Percentiles rank a stretch among this genome's conserved stretches.
These are phyloP conservation scores for Grammomys dolichurus DNA, from an alignment of 2,113 vertebrate genomes.

Conservation along the genomic window DNA sequence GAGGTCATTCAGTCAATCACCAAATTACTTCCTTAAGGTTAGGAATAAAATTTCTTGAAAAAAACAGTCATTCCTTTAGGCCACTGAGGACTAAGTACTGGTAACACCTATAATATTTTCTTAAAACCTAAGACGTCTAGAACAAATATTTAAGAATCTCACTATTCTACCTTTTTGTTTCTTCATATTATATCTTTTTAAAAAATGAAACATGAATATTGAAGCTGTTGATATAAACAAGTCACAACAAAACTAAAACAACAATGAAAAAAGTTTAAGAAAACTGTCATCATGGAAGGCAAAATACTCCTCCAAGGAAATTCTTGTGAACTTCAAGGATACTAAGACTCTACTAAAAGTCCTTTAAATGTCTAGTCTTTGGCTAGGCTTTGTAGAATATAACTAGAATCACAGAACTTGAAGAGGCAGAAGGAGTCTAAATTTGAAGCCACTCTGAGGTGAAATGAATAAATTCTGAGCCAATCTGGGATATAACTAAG, in stretches of 20 bases:
- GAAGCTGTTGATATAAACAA: constrained; percentile 35
- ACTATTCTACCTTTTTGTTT: not conserved
- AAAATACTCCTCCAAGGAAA: constrained; percentile 12
- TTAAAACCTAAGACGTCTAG: constrained; percentile 9
- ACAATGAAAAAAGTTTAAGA: not conserved
- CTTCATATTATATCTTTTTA: not conserved
- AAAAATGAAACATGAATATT: constrained; percentile 7
- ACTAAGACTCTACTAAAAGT: not conserved
- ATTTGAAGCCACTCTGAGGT: not conserved
- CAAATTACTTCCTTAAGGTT: constrained; percentile 17
- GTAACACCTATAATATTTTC: constrained; percentile 8
- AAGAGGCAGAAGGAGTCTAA: not conserved
- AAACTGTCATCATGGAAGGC: not conserved
- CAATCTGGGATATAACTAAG: not conserved
- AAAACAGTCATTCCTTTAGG: not conserved
- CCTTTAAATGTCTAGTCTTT: not conserved
- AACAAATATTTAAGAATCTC: constrained; percentile 16
- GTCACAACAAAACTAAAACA: not conserved
- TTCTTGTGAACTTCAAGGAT: not conserved
- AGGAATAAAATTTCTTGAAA: constrained; percentile 17
- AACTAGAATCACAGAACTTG: not conserved
- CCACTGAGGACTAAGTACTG: not conserved
- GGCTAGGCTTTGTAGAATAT: not conserved
- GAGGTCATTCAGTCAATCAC: constrained; percentile 43
- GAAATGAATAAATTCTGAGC: not conserved